Conservation (phyloP, 2,888 invertebrate genomes). For the Silvanus unidentatus region DNA sequence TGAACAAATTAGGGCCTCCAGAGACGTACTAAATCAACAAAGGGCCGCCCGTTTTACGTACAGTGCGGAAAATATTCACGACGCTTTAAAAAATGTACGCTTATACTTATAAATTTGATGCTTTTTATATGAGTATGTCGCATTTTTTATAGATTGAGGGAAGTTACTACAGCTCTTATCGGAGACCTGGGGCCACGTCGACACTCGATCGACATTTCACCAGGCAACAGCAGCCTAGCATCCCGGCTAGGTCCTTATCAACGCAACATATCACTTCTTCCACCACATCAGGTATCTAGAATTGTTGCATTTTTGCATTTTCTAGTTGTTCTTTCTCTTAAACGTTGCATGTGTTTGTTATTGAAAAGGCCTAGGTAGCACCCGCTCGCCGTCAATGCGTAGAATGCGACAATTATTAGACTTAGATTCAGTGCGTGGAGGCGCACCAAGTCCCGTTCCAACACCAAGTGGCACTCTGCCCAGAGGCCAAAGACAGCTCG, state of each 20-base stretch:
- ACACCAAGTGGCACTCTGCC: constrained; percentile 75
- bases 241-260: constrained; percentile 70
- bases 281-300: constrained; percentile 1
- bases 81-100: constrained; percentile 76
- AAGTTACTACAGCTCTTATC: constrained; percentile 51
- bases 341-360: too few relatives aligned
- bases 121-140: background rate
- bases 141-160: constrained; percentile 38
- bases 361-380: constrained; percentile 40
- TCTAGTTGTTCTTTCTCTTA: constrained; percentile 12
- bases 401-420: constrained; percentile 78
- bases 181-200: constrained; percentile 62
- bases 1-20: constrained; percentile 79
- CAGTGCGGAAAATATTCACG: constrained; percentile 88
- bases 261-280: constrained; percentile 63
- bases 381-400: constrained; percentile 68
- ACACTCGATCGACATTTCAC: constrained; percentile 64
- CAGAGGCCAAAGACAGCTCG: constrained; percentile 67
- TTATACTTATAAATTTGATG: background rate
- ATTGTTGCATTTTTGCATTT: constrained; percentile 17
- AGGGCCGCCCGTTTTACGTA: constrained; percentile 74
- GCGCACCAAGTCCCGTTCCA: constrained; percentile 65
- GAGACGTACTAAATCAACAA: constrained; percentile 63
- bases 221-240: constrained; percentile 50
- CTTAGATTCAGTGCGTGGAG: constrained; percentile 51